phyloP scores from a whole-genome alignment of 2,113 vertebrate genomes.

The Plecotus auritus region DNA sequence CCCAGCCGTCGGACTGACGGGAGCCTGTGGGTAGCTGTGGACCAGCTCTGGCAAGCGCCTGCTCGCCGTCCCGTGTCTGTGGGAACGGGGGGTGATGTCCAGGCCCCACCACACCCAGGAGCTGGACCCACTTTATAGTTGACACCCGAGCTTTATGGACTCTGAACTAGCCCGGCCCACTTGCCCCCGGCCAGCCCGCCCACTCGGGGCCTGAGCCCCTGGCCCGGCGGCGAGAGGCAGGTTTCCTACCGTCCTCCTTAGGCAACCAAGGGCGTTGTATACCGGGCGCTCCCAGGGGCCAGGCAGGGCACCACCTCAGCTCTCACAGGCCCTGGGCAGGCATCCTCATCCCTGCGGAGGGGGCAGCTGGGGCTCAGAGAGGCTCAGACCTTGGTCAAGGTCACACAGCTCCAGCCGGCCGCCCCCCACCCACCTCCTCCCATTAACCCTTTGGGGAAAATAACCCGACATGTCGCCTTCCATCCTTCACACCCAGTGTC shows the following conservation, averaged over 20 bases:
- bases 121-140: neutral
- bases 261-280: neutral
- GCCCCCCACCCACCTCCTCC: neutral
- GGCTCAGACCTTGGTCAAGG: neutral
- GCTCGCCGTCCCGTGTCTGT: neutral
- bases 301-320: accelerated
- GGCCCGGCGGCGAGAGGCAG: neutral
- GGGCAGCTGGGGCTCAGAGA: neutral
- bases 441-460: neutral
- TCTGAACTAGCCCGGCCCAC: neutral
- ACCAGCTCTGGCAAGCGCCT: neutral
- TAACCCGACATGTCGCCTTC: too few species aligned
- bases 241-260: too few species aligned
- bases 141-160: neutral
- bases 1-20: too few species aligned
- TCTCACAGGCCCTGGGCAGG: neutral
- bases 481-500: neutral
- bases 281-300: neutral
- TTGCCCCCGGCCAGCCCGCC: neutral
- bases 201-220: neutral
- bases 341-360: neutral
- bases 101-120: neutral
- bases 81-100: neutral
- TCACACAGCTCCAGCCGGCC: neutral
- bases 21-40: too few species aligned